A percentile compares a stretch with the other conserved stretches of the same genome.
These are phyloP conservation scores for Pogonophryne albipinna DNA, from an alignment of 2,797 vertebrate genomes.

Conservation along the genomic window DNA sequence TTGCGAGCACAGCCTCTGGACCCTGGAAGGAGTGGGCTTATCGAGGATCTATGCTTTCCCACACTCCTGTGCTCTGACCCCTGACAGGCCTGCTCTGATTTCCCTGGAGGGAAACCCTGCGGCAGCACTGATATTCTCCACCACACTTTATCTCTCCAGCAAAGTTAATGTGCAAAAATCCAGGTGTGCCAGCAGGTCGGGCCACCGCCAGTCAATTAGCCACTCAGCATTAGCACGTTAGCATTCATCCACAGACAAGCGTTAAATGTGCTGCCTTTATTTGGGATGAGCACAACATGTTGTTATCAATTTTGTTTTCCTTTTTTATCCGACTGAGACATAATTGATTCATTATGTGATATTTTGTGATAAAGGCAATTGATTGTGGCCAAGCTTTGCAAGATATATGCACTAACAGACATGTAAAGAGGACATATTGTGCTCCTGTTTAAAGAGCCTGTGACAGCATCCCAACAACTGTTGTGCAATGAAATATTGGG, in stretches of 20 bases:
- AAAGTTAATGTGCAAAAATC: constrained; percentile 67
- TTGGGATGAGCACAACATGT: constrained; percentile 22
- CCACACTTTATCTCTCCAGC: constrained; percentile 65
- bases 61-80: constrained; percentile 71
- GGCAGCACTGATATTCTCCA: constrained; percentile 58
- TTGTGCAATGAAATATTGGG: too few species aligned
- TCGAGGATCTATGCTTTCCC: constrained; percentile 79
- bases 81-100: constrained; percentile 74
- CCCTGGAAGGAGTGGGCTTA: constrained; percentile 62
- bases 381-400: too few species aligned
- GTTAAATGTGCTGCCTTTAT: constrained; percentile 25
- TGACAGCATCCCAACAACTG: too few species aligned
- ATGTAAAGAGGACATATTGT: too few species aligned
- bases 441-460: too few species aligned
- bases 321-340: constrained; percentile 6
- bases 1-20: constrained; percentile 44
- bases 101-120: constrained; percentile 69
- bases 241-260: constrained; percentile 27
- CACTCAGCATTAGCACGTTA: constrained; percentile 23
- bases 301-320: background rate
- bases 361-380: background rate
- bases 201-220: constrained; percentile 33
- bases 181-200: constrained; percentile 17
- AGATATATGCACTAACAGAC: too few species aligned
- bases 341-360: background rate